Evolutionary conservation across 92 coral and sea anemone genomes (phyloP).

Genomic region (Siderastrea siderea): DNA sequence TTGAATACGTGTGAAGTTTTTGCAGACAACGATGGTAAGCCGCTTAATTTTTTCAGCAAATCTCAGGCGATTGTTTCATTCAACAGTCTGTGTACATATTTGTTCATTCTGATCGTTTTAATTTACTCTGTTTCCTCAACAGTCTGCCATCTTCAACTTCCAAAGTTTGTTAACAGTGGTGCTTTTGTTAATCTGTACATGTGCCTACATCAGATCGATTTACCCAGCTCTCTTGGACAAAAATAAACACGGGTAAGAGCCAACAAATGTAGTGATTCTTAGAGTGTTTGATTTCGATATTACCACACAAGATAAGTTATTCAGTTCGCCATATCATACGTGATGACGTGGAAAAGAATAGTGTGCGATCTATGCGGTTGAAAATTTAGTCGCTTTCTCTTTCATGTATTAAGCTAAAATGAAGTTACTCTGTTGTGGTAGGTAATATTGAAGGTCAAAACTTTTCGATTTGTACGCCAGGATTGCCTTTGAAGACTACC

Average conservation of each 20-base stretch:
- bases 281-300: not conserved
- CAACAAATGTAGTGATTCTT: not conserved
- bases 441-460: too few relatives aligned
- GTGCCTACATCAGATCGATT: slow-evolving; percentile 95
- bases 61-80: not conserved
- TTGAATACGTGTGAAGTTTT: not conserved
- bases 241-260: slow-evolving; percentile 95
- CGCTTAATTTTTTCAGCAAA: not conserved
- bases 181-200: slow-evolving; percentile 92
- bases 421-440: too few relatives aligned
- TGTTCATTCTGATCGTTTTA: not conserved
- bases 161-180: slow-evolving; percentile 95
- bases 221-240: slow-evolving; percentile 96
- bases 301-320: too few relatives aligned
- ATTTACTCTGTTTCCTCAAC: slow-evolving; percentile 14
- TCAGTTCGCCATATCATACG: not conserved
- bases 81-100: not conserved
- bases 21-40: slow-evolving; percentile 39
- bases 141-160: slow-evolving; percentile 99
- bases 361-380: not conserved
- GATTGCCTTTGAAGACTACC: too few relatives aligned
- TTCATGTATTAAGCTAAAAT: not conserved
- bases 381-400: not conserved
- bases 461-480: too few relatives aligned
- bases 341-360: slow-evolving; percentile 37